Conservation (phyloP, 2,113 vertebrate species). For the Hydrochoerus hydrochaeris region DNA sequence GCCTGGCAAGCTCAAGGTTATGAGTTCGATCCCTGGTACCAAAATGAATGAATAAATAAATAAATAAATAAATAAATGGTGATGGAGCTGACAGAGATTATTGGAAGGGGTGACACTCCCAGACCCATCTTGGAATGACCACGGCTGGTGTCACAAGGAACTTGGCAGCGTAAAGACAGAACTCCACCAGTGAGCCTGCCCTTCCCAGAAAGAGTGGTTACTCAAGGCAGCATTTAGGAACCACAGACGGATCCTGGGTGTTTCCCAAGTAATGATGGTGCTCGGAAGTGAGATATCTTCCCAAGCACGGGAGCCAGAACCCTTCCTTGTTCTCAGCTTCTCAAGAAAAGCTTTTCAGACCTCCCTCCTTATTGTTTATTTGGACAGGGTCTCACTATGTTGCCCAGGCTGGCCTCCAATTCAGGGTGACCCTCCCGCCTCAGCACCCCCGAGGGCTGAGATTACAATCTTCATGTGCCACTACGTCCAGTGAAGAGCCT, state of each 20-base stretch:
- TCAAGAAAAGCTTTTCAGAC: not conserved
- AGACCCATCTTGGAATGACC: not conserved
- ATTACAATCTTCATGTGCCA: not conserved
- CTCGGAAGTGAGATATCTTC: not conserved
- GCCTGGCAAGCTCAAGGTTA: not conserved
- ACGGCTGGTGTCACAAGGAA: not conserved
- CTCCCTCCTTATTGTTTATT: not conserved
- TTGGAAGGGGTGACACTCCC: not conserved
- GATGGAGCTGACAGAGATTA: not conserved
- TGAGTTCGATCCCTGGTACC: not conserved
- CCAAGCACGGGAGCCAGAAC: not conserved
- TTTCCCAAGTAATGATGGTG: not conserved
- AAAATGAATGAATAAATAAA: too few species aligned
- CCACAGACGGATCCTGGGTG: not conserved
- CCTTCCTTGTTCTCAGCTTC: not conserved
- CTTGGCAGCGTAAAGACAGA: not conserved
- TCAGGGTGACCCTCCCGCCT: not conserved
- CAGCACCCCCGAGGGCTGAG: not conserved
- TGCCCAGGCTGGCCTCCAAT: not conserved
- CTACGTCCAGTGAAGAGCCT: not conserved
- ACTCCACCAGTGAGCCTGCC: not conserved
- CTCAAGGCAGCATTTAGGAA: not conserved
- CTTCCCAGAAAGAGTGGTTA: not conserved
- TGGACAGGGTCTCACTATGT: not conserved
- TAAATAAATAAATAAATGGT: constrained; percentile 8